Evolutionary conservation across 1,140 invertebrate species (phyloP), one percentile per base, ranked within the genome.

Genomic region (Belonocnema kinseyi): DNA sequence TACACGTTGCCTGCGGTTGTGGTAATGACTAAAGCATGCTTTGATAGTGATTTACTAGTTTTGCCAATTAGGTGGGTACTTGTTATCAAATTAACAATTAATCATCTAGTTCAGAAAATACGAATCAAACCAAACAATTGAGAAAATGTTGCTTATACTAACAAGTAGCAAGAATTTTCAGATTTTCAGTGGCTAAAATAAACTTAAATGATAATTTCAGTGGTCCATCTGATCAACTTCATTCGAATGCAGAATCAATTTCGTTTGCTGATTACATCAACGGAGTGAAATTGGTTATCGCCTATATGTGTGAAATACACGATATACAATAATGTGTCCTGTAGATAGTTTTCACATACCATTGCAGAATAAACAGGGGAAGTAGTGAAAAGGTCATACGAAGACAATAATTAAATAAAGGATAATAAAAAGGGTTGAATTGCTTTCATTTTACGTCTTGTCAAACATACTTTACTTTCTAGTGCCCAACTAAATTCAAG

Each of bases 291-390:
- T 14, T 84, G n/a, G 12, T 76, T 12, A 81, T 84, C 58, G 75
- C 83, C n/a, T 84, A 84, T 13, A 79, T 84, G 75, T 84, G 81
- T 80, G 71, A 83, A 50, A 50, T 84, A 51, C 53, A 82, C 71
- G 83, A 84, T 66, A 66, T 66, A n/a, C 12, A 79, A 33, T 80
- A 61, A 77, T 13, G 40, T 46, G 1, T 46, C 74, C 17, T 13
- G 16, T 21, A 73, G 3, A 14, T 26, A 50, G 40, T 16, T 11
- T 71, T 50, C 40, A 46, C 5, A 46, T 0, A 46, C 40, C 40
- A 11, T 46, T 46, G 40, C 40, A 46, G 7, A 4, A 33, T 3
- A 33, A 33, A 33, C 5, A 33, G 26, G 26, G 2, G 40, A 46
- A 11, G 11, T 8, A 46, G 40, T 10, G 10, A 46, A 46, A 10